Percentiles rank a stretch among this genome's conserved stretches.
These are phyloP conservation scores for Gulo gulo DNA, from an alignment of 2,113 vertebrate species.

Conservation along the genomic window DNA sequence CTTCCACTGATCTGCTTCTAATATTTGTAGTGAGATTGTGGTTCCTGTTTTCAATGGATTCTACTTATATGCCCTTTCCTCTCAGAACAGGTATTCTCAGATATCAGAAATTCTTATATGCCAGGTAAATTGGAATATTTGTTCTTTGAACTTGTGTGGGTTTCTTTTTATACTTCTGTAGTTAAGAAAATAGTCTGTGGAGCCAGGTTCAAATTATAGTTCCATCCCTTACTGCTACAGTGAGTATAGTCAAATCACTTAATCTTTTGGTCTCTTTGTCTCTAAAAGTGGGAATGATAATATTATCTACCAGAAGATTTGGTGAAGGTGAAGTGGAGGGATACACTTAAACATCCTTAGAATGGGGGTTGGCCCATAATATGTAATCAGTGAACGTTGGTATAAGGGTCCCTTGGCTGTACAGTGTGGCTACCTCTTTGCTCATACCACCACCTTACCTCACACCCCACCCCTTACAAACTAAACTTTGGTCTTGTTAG, in stretches of 20 bases:
- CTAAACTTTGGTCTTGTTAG: background rate
- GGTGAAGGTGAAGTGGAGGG: background rate
- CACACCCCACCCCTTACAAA: background rate
- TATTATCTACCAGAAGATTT: background rate
- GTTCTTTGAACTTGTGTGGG: background rate
- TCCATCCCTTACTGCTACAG: background rate
- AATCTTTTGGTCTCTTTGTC: background rate
- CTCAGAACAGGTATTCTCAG: background rate
- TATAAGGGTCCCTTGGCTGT: background rate
- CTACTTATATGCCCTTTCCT: background rate
- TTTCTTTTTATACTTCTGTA: background rate
- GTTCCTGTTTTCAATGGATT: background rate
- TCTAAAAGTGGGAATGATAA: background rate
- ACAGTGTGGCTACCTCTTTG: background rate
- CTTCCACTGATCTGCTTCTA: background rate
- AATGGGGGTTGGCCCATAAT: background rate
- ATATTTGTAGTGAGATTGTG: background rate
- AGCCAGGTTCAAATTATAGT: background rate
- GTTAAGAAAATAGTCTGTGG: background rate
- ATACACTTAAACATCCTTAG: background rate
- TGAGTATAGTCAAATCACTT: background rate
- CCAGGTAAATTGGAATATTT: conserved; percentile 6
- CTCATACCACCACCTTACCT: background rate
- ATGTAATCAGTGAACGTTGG: background rate
- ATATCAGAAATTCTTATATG: background rate